These are phyloP conservation scores for Tetrax tetrax DNA, from an alignment of 2,113 vertebrate species.

Conservation along the genomic window DNA sequence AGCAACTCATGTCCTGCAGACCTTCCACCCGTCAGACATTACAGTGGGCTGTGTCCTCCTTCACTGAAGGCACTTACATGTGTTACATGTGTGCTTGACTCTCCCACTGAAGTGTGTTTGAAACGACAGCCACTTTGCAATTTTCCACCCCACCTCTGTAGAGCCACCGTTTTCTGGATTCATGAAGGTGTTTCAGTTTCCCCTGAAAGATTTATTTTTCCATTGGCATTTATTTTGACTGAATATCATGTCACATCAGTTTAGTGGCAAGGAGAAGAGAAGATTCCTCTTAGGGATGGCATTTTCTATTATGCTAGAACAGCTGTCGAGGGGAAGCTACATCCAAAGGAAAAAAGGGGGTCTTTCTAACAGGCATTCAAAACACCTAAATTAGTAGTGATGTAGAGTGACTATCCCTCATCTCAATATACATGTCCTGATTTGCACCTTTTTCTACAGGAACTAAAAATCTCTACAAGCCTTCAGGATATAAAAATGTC, in stretches of 20 bases:
- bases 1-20: neutral
- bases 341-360: neutral
- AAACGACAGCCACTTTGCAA: neutral
- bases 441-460: neutral
- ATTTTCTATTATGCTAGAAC: conserved; percentile 12
- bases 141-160: neutral
- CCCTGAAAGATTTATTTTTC: conserved; percentile 7
- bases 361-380: neutral
- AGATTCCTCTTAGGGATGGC: neutral
- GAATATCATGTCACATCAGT: neutral
- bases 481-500: conserved; percentile 44
- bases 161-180: neutral
- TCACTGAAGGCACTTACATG: neutral
- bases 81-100: neutral
- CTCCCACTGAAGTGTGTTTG: neutral
- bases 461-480: conserved; percentile 11
- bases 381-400: neutral
- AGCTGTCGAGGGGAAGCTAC: neutral
- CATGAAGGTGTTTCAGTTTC: neutral
- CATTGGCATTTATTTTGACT: conserved; percentile 28
- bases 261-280: neutral
- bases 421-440: neutral
- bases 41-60: neutral
- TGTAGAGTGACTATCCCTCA: neutral
- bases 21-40: neutral